These are phyloP conservation scores for Trichomalopsis sarcophagae DNA, from an alignment of 1,140 invertebrate genomes.

Conservation along the genomic window DNA sequence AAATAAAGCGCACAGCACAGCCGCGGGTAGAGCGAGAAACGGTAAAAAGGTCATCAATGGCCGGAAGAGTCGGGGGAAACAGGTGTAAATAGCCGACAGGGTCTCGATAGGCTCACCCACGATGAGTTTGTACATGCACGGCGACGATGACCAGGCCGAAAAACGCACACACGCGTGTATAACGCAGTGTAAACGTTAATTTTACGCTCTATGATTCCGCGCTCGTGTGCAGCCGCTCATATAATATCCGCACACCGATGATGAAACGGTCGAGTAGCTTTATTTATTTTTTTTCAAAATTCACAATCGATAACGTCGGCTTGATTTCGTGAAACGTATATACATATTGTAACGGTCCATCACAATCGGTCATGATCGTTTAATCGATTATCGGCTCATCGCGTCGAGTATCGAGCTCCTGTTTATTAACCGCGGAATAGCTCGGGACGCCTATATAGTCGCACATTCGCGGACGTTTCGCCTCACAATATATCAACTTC, in stretches of 20 bases:
- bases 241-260: too few relatives aligned
- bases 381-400: too few relatives aligned
- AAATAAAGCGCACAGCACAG: too few relatives aligned
- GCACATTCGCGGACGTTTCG: background rate
- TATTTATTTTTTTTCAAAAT: too few relatives aligned
- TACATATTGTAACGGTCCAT: too few relatives aligned
- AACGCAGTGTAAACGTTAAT: slow-evolving; percentile 55
- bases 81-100: slow-evolving; percentile 17
- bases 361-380: too few relatives aligned
- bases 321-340: too few relatives aligned
- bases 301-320: too few relatives aligned
- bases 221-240: background rate
- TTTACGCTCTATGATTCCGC: slow-evolving; percentile 59
- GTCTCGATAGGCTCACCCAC: background rate
- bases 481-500: background rate
- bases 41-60: background rate
- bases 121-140: background rate
- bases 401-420: too few relatives aligned
- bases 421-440: too few relatives aligned
- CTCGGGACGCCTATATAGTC: background rate
- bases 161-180: background rate
- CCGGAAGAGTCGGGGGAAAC: slow-evolving; percentile 19
- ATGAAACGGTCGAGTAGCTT: background rate
- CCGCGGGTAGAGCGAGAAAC: background rate
- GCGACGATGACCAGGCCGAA: slow-evolving; percentile 30